Base-by-base conservation (phyloP, 2,797 vertebrate species). In the Enteromius radiatus region DNA sequence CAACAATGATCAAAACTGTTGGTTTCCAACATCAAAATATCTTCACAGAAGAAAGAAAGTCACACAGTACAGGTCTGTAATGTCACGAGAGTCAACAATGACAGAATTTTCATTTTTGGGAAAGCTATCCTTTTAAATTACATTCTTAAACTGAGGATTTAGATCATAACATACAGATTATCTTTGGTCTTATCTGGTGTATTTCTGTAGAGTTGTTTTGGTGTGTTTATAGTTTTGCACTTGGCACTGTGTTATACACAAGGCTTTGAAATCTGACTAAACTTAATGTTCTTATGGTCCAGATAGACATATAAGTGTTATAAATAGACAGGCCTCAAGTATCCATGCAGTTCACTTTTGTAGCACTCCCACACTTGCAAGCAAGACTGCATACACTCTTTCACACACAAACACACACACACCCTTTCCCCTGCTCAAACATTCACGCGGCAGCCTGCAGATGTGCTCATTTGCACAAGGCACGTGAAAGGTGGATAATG, bases 251-350 rank as follows among this genome's bases (percentile, higher is more conserved):
- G 49, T 45, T 59, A 75, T 70, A 78, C 21, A 45, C 76, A 19
- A 41, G 23, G 64, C 68, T 81, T 80, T 80, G 68, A 86, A 82
- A 80, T 78, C n/a, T 49, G 77, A 86, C 79, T 80, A 83, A 76
- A 79, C 3, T 45, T 75, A 41, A 67, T 54, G 83, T 78, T 78
- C 82, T 85, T 73, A 80, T 74, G 83, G 85, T 86, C 83, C 70
- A 85, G 67, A n/a, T 56, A 76, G 64, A 83, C 80, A 76, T 80
- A 85, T 76, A 81, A 86, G 64, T 41, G 82, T 70, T 86, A 89
- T 78, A 90, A 88, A 90, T 89, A 88, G 73, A 68, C 6, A 10
- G 54, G 83, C 78, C 49, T 82, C 76, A 84, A 78, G 80, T 84
- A 77, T 88, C 80, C 76, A 11, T 67, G 59, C 61, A 82, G 61